phyloP scores from a whole-genome alignment of 1,140 invertebrate species.

The Drosophila lowei region DNA sequence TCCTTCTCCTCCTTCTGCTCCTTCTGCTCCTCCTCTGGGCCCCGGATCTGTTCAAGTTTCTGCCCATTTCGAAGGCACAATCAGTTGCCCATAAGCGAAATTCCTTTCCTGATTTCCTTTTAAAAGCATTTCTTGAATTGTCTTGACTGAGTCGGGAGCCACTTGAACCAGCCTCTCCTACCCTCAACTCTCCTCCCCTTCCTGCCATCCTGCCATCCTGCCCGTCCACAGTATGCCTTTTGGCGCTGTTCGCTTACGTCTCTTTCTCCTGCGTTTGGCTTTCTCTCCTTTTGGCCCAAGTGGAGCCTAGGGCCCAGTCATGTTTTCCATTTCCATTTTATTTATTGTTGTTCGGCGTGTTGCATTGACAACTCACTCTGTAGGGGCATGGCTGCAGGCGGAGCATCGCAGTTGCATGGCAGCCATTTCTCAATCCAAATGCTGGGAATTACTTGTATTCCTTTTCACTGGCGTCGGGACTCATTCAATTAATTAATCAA shows the following conservation, averaged over 20 bases:
- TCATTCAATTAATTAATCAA: constrained; percentile 56
- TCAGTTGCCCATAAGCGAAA: constrained; percentile 79
- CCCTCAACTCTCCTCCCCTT: too few relatives aligned
- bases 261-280: constrained; percentile 8
- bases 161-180: constrained; percentile 51
- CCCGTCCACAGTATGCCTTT: neutral
- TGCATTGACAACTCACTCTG: constrained; percentile 54
- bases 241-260: constrained; percentile 14
- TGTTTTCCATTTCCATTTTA: constrained; percentile 55
- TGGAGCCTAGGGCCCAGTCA: neutral
- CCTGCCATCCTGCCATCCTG: neutral
- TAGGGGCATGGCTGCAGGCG: neutral
- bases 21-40: neutral
- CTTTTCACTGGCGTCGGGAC: constrained; percentile 35
- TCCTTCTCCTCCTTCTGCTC: too few relatives aligned
- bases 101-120: constrained; percentile 76
- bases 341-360: constrained; percentile 64
- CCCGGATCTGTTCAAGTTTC: constrained; percentile 45
- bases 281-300: constrained; percentile 4
- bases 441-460: constrained; percentile 34
- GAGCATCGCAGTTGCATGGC: constrained; percentile 8
- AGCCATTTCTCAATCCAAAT: constrained; percentile 39
- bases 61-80: constrained; percentile 59
- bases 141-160: constrained; percentile 63
- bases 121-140: constrained; percentile 79